phyloP scores from a whole-genome alignment of 2,888 invertebrate genomes.

The Peribatodes rhomboidaria region DNA sequence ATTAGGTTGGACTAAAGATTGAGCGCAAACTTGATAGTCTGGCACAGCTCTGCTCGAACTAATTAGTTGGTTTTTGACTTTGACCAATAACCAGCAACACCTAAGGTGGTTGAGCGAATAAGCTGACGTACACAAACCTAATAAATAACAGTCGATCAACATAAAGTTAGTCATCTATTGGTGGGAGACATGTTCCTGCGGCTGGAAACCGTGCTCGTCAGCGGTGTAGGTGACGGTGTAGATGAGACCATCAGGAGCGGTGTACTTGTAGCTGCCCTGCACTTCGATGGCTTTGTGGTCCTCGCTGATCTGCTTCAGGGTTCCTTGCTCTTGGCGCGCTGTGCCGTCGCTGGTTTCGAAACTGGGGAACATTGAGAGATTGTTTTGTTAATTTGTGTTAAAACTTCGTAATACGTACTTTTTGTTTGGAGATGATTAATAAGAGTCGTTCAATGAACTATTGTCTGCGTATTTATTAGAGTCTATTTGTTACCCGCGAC shows the following conservation, averaged over 20 bases:
- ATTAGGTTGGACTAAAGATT: too few relatives aligned
- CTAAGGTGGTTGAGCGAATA: too few relatives aligned
- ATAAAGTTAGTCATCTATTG: constrained; percentile 23
- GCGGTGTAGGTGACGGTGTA: constrained; percentile 85
- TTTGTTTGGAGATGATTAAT: not conserved
- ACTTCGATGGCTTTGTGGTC: constrained; percentile 83
- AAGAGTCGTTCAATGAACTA: too few relatives aligned
- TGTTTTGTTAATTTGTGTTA: not conserved
- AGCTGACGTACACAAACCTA: too few relatives aligned
- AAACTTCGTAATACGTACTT: not conserved
- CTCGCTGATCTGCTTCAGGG: constrained; percentile 81
- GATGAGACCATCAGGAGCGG: constrained; percentile 82
- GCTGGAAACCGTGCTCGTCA: constrained; percentile 87
- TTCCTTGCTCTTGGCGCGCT: constrained; percentile 82
- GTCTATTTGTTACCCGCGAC: too few relatives aligned
- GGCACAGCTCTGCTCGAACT: not conserved
- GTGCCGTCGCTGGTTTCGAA: constrained; percentile 85
- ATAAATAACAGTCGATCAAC: constrained; percentile 8
- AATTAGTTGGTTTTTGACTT: not conserved
- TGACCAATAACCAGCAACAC: too few relatives aligned
- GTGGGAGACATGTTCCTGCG: constrained; percentile 70
- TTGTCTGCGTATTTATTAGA: too few relatives aligned
- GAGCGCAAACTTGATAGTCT: too few relatives aligned
- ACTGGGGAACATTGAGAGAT: constrained; percentile 57
- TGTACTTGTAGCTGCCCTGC: constrained; percentile 83